phyloP scores from a whole-genome alignment of 2,888 invertebrate genomes.

The Cyclophora albipunctata region DNA sequence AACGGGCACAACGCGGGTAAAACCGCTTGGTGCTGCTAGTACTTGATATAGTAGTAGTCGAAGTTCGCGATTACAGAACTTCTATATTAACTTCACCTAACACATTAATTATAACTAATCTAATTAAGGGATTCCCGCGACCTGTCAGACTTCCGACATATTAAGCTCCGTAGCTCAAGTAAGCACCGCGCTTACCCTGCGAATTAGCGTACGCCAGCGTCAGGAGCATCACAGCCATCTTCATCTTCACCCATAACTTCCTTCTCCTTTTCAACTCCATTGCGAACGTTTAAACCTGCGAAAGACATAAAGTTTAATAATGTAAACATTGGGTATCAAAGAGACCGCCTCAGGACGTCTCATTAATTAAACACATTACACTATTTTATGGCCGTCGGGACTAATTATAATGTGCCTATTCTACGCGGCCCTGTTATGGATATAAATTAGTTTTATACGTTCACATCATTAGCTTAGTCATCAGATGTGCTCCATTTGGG shows the following conservation, averaged over 20 bases:
- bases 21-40: too few species aligned
- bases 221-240: slow-evolving; percentile 12
- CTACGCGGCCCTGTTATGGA: slow-evolving; percentile 5
- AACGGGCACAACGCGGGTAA: too few species aligned
- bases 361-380: slow-evolving; percentile 17
- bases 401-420: slow-evolving; percentile 19
- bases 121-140: too few species aligned
- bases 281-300: slow-evolving; percentile 10
- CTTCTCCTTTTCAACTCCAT: slow-evolving; percentile 7
- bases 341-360: slow-evolving; percentile 5
- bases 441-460: slow-evolving; percentile 1
- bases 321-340: slow-evolving; percentile 9
- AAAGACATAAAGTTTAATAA: slow-evolving; percentile 1
- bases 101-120: too few species aligned
- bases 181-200: slow-evolving; percentile 42
- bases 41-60: too few species aligned
- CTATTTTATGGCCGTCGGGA: slow-evolving; percentile 17
- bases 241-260: slow-evolving; percentile 17
- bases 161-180: too few species aligned
- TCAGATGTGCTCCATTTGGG: neutral
- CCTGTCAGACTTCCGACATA: too few species aligned
- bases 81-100: too few species aligned
- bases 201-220: slow-evolving; percentile 44
- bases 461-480: too few species aligned
- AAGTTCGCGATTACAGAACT: too few species aligned